Percentiles rank a stretch among this genome's conserved stretches.
phyloP scores from a whole-genome alignment of 1,140 invertebrate species.

The Drosophila ohnishii region DNA sequence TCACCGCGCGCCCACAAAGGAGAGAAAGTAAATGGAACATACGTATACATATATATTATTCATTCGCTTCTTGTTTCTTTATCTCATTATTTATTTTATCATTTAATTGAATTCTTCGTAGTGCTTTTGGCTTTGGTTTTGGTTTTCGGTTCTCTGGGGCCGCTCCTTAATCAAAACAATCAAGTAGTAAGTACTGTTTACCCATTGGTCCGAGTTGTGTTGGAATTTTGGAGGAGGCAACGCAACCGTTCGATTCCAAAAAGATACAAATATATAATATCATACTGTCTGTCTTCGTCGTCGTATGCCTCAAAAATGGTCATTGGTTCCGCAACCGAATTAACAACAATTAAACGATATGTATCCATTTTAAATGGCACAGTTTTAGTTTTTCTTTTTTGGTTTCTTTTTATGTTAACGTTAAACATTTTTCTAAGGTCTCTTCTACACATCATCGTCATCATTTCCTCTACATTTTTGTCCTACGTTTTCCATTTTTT shows the following conservation, averaged over 20 bases:
- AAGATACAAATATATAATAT: conserved; percentile 46
- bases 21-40: conserved; percentile 16
- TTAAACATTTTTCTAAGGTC: conserved; percentile 43
- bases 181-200: conserved; percentile 29
- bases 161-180: conserved; percentile 32
- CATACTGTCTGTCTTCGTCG: conserved; percentile 7
- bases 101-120: conserved; percentile 20
- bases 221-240: conserved; percentile 17
- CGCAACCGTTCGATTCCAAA: conserved; percentile 26
- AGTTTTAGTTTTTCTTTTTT: conserved; percentile 14
- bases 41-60: background rate
- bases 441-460: background rate
- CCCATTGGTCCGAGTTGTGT: conserved; percentile 50
- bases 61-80: conserved; percentile 30
- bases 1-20: conserved; percentile 22
- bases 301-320: conserved; percentile 47
- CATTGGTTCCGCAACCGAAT: conserved; percentile 74
- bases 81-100: conserved; percentile 25
- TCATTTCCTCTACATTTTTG: conserved; percentile 4
- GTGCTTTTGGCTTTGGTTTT: background rate
- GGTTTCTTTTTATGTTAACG: conserved; percentile 26
- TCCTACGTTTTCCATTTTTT: conserved; percentile 2
- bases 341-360: conserved; percentile 78
- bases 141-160: conserved; percentile 24
- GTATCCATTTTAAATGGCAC: conserved; percentile 76